Evolutionary conservation across 2,113 vertebrate genomes (phyloP).

Genomic region (Aegypius monachus): DNA sequence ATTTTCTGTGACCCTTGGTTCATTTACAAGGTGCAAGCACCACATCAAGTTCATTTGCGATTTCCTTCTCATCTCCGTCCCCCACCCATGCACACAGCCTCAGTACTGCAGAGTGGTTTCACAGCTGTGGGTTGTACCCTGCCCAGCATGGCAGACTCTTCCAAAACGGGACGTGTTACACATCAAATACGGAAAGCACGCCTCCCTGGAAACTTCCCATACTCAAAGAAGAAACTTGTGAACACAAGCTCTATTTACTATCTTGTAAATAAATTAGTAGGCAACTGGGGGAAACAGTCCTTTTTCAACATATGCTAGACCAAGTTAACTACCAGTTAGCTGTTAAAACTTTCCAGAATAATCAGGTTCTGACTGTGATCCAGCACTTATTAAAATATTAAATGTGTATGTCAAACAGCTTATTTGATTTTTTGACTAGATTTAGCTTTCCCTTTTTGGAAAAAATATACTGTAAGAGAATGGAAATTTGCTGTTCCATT

Average conservation of each 20-base stretch:
- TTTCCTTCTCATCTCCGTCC: background rate
- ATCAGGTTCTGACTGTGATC: background rate
- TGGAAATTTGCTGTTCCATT: background rate
- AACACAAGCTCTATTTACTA: background rate
- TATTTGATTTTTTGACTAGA: background rate
- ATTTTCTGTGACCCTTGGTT: background rate
- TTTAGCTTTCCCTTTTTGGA: background rate
- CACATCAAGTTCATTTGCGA: background rate
- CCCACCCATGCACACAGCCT: background rate
- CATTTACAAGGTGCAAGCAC: background rate
- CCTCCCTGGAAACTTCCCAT: background rate
- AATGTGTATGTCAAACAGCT: background rate
- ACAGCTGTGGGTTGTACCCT: background rate
- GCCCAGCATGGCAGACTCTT: background rate
- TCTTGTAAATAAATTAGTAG: background rate
- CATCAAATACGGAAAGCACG: rapidly evolving
- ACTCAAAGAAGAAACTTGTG: background rate
- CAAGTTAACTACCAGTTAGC: background rate
- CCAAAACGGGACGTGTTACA: background rate
- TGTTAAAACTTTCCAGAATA: background rate
- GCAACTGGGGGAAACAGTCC: background rate
- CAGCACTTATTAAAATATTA: background rate
- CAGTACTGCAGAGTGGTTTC: background rate
- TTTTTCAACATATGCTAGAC: background rate
- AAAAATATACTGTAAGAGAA: background rate